phyloP scores from a whole-genome alignment of 2,797 vertebrate species.

The Selene dorsalis region DNA sequence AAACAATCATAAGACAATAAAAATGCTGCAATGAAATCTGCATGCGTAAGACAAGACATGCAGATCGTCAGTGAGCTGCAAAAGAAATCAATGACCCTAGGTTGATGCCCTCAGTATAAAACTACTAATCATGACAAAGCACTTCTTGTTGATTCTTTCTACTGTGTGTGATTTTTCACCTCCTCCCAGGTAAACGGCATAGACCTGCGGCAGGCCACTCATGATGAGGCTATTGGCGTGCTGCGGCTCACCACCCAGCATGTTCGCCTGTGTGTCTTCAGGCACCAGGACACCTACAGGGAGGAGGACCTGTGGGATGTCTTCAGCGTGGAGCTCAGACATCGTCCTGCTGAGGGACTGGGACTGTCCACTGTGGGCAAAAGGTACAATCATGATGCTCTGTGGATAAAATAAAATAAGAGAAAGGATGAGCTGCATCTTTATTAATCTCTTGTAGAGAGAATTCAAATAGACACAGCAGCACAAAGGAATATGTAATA shows the following conservation, averaged over 20 bases:
- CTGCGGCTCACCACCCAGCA: conserved; percentile 92
- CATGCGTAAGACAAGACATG: background rate
- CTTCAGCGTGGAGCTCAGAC: conserved; percentile 89
- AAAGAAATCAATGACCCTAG: too few species aligned
- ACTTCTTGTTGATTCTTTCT: background rate
- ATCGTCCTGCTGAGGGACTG: conserved; percentile 87
- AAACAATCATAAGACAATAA: background rate
- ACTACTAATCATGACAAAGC: background rate
- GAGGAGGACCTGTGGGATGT: conserved; percentile 93
- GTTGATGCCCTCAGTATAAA: background rate
- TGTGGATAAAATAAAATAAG: background rate
- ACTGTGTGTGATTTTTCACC: background rate
- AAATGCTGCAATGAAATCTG: background rate
- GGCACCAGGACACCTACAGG: conserved; percentile 89
- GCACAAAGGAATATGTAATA: too few species aligned
- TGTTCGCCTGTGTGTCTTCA: conserved; percentile 89
- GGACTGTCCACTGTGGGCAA: conserved; percentile 94
- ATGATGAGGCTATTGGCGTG: conserved; percentile 95
- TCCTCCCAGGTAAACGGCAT: conserved; percentile 91
- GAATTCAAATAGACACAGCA: too few species aligned
- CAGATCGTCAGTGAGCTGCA: background rate
- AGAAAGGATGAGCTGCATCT: too few species aligned
- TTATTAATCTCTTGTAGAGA: too few species aligned
- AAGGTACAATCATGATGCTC: conserved; percentile 81
- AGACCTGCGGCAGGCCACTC: conserved; percentile 92